Evolutionary conservation across 2,797 vertebrate genomes (phyloP).

Genomic region (Sorex maritimensis): DNA sequence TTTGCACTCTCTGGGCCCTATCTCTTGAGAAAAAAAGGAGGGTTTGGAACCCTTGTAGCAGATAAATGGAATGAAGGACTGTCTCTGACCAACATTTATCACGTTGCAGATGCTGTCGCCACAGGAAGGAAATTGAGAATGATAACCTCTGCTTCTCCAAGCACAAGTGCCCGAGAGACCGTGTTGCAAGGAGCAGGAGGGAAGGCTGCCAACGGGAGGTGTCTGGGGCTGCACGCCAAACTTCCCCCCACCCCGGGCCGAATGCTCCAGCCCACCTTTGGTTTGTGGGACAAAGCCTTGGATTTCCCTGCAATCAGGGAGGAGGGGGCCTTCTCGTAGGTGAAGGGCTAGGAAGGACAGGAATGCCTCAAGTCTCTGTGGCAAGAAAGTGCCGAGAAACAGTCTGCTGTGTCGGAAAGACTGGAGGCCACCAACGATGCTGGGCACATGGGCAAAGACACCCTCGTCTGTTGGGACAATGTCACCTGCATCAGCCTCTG

Average conservation of each 20-base stretch:
- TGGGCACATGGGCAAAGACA: no score
- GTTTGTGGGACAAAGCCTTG: slow-evolving; percentile 77
- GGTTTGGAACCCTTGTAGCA: slow-evolving; percentile 40
- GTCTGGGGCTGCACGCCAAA: slow-evolving; percentile 70
- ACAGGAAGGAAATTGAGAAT: slow-evolving; percentile 72
- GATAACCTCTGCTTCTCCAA: slow-evolving; percentile 55
- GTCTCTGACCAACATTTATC: slow-evolving; percentile 61
- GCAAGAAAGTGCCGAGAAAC: slow-evolving; percentile 12
- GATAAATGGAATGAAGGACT: slow-evolving; percentile 52
- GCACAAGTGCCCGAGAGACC: not conserved
- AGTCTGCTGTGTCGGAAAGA: not conserved
- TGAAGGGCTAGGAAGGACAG: slow-evolving; percentile 70
- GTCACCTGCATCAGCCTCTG: no score
- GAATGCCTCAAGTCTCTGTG: slow-evolving; percentile 63
- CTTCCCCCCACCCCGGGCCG: slow-evolving; percentile 73
- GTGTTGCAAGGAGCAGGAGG: not conserved
- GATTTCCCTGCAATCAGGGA: slow-evolving; percentile 79
- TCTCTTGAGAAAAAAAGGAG: slow-evolving; percentile 54
- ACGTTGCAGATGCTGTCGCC: slow-evolving; percentile 67
- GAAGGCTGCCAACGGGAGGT: slow-evolving; percentile 80
- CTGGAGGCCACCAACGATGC: no score
- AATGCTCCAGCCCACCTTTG: slow-evolving; percentile 82
- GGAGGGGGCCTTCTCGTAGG: slow-evolving; percentile 76
- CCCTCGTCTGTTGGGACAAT: no score
- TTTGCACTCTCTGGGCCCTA: not conserved